Conservation (phyloP, 2,797 vertebrate species). For the Halcyon leucocephala region DNA sequence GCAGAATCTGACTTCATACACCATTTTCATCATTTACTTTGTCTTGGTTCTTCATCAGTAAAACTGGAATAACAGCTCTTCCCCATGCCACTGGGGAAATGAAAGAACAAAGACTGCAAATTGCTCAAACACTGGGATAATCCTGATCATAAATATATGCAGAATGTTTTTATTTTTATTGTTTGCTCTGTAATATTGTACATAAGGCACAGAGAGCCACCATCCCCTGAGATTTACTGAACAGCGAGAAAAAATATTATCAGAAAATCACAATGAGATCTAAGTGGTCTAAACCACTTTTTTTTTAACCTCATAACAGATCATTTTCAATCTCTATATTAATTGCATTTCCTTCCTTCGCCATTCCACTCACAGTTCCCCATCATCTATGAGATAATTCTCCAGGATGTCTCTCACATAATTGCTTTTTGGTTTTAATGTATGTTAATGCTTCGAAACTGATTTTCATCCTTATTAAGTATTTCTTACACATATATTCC, state of each 20-base stretch:
- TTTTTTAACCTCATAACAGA: background rate
- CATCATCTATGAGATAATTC: background rate
- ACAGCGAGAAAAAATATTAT: background rate
- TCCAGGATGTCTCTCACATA: background rate
- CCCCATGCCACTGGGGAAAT: slow-evolving; percentile 10
- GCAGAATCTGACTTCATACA: background rate
- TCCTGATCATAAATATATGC: slow-evolving; percentile 54
- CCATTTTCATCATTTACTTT: background rate
- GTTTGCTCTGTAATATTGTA: slow-evolving; percentile 26
- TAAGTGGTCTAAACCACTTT: slow-evolving; percentile 17
- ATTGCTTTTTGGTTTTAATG: slow-evolving; percentile 31
- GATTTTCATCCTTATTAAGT: slow-evolving; percentile 3
- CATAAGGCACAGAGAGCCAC: background rate
- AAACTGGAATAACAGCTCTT: slow-evolving; percentile 14
- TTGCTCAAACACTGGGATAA: slow-evolving; percentile 51
- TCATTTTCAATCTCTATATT: background rate
- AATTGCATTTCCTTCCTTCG: slow-evolving; percentile 3
- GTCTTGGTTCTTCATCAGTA: slow-evolving; percentile 20
- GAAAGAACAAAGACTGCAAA: slow-evolving; percentile 50
- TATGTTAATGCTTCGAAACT: slow-evolving; percentile 22
- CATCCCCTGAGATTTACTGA: slow-evolving; percentile 8
- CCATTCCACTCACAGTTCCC: background rate
- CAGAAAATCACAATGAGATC: slow-evolving; percentile 15
- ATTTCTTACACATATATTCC: slow-evolving; percentile 1
- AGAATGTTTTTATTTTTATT: slow-evolving; percentile 59